These are phyloP conservation scores for Clarias magur DNA, from an alignment of 2,113 vertebrate species.

Conservation along the genomic window DNA sequence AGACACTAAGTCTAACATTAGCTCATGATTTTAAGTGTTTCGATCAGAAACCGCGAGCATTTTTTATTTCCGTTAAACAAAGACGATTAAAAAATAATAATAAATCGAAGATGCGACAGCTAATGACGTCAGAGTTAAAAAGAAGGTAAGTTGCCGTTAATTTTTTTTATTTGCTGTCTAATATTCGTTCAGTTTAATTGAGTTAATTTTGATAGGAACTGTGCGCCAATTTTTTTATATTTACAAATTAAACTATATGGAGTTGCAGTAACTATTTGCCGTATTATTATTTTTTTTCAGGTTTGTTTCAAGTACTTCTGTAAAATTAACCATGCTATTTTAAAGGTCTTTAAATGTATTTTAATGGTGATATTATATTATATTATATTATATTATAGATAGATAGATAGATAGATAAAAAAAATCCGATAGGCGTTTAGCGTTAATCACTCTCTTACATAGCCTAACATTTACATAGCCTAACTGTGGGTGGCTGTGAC, in stretches of 20 bases:
- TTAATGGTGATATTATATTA: not conserved
- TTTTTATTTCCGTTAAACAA: not conserved
- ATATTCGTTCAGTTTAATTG: conserved; percentile 14
- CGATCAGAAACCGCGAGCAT: not conserved
- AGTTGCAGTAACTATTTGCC: not conserved
- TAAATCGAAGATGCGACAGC: not conserved
- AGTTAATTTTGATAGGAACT: not conserved
- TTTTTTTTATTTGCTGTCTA: not conserved
- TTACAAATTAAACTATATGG: not conserved
- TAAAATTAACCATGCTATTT: not conserved
- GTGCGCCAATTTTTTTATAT: not conserved
- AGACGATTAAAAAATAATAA: not conserved
- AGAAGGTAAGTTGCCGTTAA: conserved; percentile 20
- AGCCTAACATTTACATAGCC: not conserved
- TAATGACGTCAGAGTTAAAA: conserved; percentile 1
- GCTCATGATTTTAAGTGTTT: not conserved
- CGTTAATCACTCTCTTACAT: not conserved
- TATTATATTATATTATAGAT: not conserved
- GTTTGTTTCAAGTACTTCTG: not conserved
- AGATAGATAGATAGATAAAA: not conserved
- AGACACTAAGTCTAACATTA: not conserved
- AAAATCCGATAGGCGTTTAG: not conserved
- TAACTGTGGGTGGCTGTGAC: not conserved
- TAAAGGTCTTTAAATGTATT: not conserved
- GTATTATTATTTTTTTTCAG: not conserved